These are phyloP conservation scores for Neoseiulus cucumeris DNA, from an alignment of 1,140 invertebrate genomes.

Conservation along the genomic window DNA sequence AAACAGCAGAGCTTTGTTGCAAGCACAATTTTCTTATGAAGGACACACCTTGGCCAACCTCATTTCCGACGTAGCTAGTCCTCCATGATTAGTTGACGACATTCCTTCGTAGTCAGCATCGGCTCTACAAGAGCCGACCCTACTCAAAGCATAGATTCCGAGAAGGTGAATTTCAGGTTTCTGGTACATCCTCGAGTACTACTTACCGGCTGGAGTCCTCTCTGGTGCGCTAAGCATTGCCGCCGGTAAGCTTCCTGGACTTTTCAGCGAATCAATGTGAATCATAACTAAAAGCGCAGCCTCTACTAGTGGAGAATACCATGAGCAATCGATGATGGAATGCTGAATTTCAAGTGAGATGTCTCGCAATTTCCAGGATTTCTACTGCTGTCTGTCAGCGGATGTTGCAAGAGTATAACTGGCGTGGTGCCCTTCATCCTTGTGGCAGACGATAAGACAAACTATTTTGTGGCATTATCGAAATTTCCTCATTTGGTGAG, in stretches of 20 bases:
- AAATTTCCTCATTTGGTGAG: background rate
- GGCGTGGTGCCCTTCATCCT: slow-evolving; percentile 4
- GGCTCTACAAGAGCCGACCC: no score
- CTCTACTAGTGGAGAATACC: no score
- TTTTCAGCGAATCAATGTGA: no score
- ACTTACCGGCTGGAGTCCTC: background rate
- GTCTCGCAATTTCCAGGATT: no score
- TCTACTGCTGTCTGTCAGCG: background rate
- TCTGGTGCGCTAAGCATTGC: background rate
- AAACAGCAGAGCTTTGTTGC: no score
- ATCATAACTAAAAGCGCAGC: no score
- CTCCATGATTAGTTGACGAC: background rate
- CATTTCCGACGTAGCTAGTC: no score
- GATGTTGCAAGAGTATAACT: background rate
- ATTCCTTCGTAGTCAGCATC: background rate
- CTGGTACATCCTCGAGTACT: background rate
- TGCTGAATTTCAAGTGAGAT: no score
- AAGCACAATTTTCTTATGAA: no score
- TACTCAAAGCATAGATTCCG: background rate
- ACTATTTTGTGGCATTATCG: background rate
- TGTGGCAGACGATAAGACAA: background rate
- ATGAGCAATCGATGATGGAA: no score
- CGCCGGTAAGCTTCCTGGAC: background rate
- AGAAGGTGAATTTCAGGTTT: background rate
- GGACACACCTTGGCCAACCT: no score